phyloP scores from a whole-genome alignment of 2,888 invertebrate species.

The Aspidiotus rigidus region DNA sequence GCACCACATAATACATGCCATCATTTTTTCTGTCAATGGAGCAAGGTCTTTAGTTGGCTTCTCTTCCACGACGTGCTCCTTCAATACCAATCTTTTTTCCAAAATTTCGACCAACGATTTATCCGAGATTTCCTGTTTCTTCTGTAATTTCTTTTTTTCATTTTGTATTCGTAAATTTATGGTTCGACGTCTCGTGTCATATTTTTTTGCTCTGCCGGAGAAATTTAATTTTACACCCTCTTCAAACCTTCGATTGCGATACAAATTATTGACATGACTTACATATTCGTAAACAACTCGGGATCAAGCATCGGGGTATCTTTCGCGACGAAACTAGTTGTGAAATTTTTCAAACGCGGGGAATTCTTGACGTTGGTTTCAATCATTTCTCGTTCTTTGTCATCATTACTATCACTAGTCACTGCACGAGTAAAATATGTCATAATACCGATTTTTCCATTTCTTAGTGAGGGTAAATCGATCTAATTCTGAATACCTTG shows the following conservation, averaged over 20 bases:
- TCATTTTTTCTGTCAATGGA: slow-evolving; percentile 19
- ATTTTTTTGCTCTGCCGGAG: slow-evolving; percentile 8
- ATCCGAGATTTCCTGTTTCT: background rate
- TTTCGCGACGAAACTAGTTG: slow-evolving; percentile 13
- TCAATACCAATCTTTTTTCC: slow-evolving; percentile 1
- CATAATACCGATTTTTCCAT: no score
- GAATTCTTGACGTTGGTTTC: slow-evolving; percentile 9
- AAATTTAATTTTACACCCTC: background rate
- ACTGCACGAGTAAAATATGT: slow-evolving; percentile 11
- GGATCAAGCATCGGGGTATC: background rate
- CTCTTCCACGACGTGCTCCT: slow-evolving; percentile 5
- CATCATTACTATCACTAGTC: slow-evolving; percentile 14
- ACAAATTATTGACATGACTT: background rate
- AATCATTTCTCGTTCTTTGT: slow-evolving; percentile 11
- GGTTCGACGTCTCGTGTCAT: background rate
- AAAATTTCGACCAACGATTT: slow-evolving; percentile 14
- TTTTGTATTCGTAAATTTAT: background rate
- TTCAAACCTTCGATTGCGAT: background rate
- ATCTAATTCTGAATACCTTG: no score
- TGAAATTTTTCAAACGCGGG: slow-evolving; percentile 1
- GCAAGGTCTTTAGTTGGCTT: slow-evolving; percentile 11
- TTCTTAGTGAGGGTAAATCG: no score
- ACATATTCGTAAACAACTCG: slow-evolving; percentile 11
- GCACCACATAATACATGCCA: slow-evolving; percentile 3
- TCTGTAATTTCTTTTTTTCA: background rate